Evolutionary conservation across 2,113 vertebrate species (phyloP), one percentile per base, ranked within the genome.

Genomic region (Hoplias malabaricus): DNA sequence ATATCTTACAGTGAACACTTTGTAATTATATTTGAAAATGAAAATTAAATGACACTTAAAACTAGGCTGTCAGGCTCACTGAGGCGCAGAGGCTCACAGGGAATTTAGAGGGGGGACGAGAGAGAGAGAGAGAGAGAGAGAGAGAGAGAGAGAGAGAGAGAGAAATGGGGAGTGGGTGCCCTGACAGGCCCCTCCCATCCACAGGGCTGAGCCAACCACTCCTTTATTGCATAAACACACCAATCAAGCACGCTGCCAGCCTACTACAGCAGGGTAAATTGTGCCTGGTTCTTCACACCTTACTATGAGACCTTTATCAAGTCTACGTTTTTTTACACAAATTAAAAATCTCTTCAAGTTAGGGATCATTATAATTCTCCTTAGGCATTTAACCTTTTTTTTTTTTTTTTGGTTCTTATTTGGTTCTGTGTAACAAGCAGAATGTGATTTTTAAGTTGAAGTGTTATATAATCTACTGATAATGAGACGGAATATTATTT

Each of bases 1-100:
- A 95, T 97, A 97, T 98, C 96, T 97, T 95, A 97, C 95, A 96
- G 97, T 94, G 96, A 98, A 98, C 96, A 96, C 95, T 99, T 98
- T 97, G 96, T 99, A 99, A 99, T 99, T 99, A 98, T 98, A 99
- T 98, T 96, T 98, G 94, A 98, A 98, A 98, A 98, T 98, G 96
- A 98, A 99, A 98, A 99, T 99, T 96, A 98, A 99, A 98, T 98
- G 96, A 99, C 97, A 99, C 96, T 99, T 99, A 98, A 97, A 98
- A 95, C 94, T 94, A 94, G 95, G 94, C 95, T 99, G 98, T 98
- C 96, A 97, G 93, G 95, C 97, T 97, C 95, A 94, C 93, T 96
- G 94, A 95, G 97, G 96, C 94, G 82, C 92, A 25, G 48, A 62
- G 91, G 90, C 89, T 92, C 92, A 92, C 90, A 89, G 72, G 72